Evolutionary conservation across 2,113 vertebrate genomes (phyloP), one percentile per base, ranked within the genome.

Genomic region (Hyperoodon ampullatus): DNA sequence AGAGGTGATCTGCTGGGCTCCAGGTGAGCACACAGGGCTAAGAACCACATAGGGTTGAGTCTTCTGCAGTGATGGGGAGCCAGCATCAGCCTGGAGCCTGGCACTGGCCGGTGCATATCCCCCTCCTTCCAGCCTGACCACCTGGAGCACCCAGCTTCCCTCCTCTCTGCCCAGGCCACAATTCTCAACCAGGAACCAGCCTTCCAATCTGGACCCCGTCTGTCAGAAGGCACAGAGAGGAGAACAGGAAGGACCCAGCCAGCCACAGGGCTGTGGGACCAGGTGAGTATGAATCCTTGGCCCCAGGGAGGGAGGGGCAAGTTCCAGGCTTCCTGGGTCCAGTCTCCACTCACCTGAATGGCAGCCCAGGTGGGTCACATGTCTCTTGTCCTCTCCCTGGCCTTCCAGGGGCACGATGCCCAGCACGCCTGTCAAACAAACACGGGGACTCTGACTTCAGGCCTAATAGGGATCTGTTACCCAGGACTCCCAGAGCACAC

Each of bases 271-370:
- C 35, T 12, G 16, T 39, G 55, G 42, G 24, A 39, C 39, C 80
- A 80, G 55, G 8, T 63, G 14, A 60, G 9, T 42, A 39, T 16
- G 65, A 70, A 50, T 50, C 8, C 65, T 65, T 23, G 23, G 6
- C 30, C n/a, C 35, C 24, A 5, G 68, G 35, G 10, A 35, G 18
- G 28, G 11, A 9, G 3, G 13, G 58, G 11, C 33, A 23, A 82
- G 63, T 33, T 88, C 39, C 3, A 95, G 92, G 58, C 14, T 61
- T 91, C 60, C 70, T 44, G 1, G 4, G 53, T 65, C 28, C 33
- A n/a, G 47, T 8, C 80, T 8, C 42, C 39, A 95, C 98, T 98
- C 98, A 99, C 99, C 99, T 96, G 99, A 99, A 97, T 99, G 99
- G 96, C 99, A 99, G 90, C 99, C 98, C 72, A 99, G 98, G 77